A percentile compares a stretch with the other conserved stretches of the same genome.
These are phyloP conservation scores for Osmerus eperlanus DNA, from an alignment of 2,113 vertebrate genomes.

Conservation along the genomic window DNA sequence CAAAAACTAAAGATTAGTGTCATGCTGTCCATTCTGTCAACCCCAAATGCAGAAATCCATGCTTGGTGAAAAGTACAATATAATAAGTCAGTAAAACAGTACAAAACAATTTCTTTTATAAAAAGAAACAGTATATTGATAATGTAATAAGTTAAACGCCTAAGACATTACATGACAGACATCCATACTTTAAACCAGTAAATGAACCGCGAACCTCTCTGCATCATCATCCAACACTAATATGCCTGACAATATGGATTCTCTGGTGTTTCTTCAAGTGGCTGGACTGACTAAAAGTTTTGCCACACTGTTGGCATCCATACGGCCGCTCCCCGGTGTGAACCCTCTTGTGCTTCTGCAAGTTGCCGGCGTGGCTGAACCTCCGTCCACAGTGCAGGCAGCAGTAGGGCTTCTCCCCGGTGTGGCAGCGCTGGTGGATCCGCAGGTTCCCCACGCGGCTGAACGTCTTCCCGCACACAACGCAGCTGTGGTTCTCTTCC, in stretches of 20 bases:
- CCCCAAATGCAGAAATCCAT: too few species aligned
- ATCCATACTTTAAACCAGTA: too few species aligned
- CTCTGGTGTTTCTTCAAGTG: slow-evolving; percentile 51
- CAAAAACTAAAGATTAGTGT: too few species aligned
- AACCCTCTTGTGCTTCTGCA: slow-evolving; percentile 52
- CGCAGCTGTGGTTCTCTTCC: slow-evolving; percentile 36
- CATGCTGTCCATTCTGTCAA: too few species aligned
- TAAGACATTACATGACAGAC: too few species aligned
- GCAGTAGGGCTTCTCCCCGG: slow-evolving; percentile 51
- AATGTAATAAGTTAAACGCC: too few species aligned
- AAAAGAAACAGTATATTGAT: too few species aligned
- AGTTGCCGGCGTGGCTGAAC: slow-evolving; percentile 53
- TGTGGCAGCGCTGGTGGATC: slow-evolving; percentile 53
- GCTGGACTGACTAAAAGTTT: slow-evolving; percentile 52
- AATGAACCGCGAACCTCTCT: too few species aligned
- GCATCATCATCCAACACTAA: background rate
- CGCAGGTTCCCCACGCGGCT: slow-evolving; percentile 51
- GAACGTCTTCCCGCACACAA: slow-evolving; percentile 47
- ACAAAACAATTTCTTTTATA: too few species aligned
- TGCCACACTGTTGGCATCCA: slow-evolving; percentile 45
- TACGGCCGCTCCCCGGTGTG: slow-evolving; percentile 55
- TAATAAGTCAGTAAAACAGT: too few species aligned
- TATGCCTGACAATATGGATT: slow-evolving; percentile 32
- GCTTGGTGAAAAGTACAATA: too few species aligned
- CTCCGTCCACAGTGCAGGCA: slow-evolving; percentile 49